Base-by-base conservation (phyloP, 2,797 vertebrate genomes). In the Peromyscus attwateri region DNA sequence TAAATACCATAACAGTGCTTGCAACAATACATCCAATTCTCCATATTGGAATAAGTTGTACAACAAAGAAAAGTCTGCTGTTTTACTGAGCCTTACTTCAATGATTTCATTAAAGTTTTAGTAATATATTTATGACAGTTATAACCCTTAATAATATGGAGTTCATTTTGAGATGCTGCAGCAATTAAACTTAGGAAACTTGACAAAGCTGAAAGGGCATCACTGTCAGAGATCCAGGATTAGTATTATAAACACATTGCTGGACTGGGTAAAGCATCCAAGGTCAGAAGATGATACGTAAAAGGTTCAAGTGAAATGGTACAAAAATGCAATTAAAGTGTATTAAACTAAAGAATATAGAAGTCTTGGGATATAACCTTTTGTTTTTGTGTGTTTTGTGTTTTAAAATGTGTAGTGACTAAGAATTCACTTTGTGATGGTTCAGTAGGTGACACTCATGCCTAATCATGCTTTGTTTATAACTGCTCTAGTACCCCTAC, bases 61-160 rank as follows among this genome's bases (percentile, higher is more conserved):
- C 34, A 34, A 89, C 16, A 29, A 49, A 17, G 64, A 77, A 89
- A 49, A 76, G 12, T n/a, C 66, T 23, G 14, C 31, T 49, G 55
- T 92, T 70, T 93, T 40, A 71, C 9, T 66, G 62, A 75, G n/a
- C 6, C 12, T 88, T 40, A 68, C 60, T 83, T 89, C 43, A 88
- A 21, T 60, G 5, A 68, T 84, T 87, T 94, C 2, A 79, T 31
- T 87, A 34, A 92, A 92, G 77, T 34, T 92, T 84, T 81, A 64
- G 25, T 66, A 55, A 92, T 23, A 40, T 25, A 62, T 55, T 79
- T 75, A 68, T 75, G 27, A 16, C 52, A 43, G 14, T 55, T 88
- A 31, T 75, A 87, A 11, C n/a, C 76, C 6, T 60, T 29, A 21
- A 66, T 92, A 57, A 55, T 83, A 27, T 66, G 19, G 80, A 81